A percentile compares a stretch with the other conserved stretches of the same genome.
phyloP scores from a whole-genome alignment of 92 coral and sea anemone species.

The Palythoa grandis region DNA sequence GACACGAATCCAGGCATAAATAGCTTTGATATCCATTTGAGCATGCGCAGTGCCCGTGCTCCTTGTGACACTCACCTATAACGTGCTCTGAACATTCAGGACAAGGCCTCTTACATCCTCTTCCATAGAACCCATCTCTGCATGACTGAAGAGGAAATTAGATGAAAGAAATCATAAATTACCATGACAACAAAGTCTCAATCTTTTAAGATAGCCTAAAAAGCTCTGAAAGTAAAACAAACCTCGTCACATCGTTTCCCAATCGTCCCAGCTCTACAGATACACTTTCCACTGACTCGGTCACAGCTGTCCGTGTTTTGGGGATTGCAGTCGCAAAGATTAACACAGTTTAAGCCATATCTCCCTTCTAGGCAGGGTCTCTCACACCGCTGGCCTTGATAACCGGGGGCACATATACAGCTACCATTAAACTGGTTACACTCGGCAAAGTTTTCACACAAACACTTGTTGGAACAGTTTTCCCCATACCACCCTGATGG shows the following conservation, averaged over 20 bases:
- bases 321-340: slow-evolving; percentile 81
- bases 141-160: slow-evolving; percentile 67
- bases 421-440: slow-evolving; percentile 76
- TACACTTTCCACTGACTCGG: slow-evolving; percentile 75
- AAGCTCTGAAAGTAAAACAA: not conserved
- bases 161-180: not conserved
- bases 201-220: not conserved
- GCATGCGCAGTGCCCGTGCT: slow-evolving; percentile 92
- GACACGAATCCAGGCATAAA: slow-evolving; percentile 86
- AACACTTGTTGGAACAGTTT: slow-evolving; percentile 67
- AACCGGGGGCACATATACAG: slow-evolving; percentile 85
- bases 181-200: too few species aligned
- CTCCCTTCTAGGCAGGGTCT: slow-evolving; percentile 78
- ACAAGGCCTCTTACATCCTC: slow-evolving; percentile 71
- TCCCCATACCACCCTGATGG: slow-evolving; percentile 69
- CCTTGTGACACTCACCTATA: slow-evolving; percentile 81
- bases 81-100: slow-evolving; percentile 92
- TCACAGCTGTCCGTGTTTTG: slow-evolving; percentile 81
- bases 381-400: slow-evolving; percentile 74
- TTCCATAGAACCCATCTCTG: slow-evolving; percentile 84
- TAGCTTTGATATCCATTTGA: slow-evolving; percentile 86
- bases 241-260: slow-evolving; percentile 91
- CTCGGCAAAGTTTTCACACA: slow-evolving; percentile 79
- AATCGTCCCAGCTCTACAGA: slow-evolving; percentile 79
- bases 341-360: slow-evolving; percentile 76